Conservation (phyloP, 92 coral and sea anemone genomes). For the Palythoa grandis region DNA sequence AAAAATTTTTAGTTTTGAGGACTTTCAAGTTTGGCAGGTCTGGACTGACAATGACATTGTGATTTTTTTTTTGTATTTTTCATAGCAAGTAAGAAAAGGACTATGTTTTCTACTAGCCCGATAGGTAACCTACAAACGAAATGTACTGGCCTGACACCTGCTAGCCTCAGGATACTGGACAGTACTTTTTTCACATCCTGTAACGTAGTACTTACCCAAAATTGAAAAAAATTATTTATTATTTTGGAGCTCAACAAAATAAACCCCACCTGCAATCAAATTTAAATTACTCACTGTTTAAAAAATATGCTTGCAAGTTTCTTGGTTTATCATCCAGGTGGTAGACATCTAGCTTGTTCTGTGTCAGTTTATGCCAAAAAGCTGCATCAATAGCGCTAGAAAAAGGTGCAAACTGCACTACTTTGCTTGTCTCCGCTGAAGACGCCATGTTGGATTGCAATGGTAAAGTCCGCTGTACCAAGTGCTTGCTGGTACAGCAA, state of each 20-base stretch:
- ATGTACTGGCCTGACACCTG: too few species aligned
- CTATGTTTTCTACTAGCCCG: background rate
- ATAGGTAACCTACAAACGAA: too few species aligned
- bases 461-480: slow-evolving; percentile 35
- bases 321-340: slow-evolving; percentile 92
- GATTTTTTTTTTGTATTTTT: background rate
- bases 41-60: background rate
- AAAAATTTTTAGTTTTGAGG: too few species aligned
- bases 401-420: slow-evolving; percentile 91
- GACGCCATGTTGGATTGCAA: slow-evolving; percentile 42
- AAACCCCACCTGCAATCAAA: background rate
- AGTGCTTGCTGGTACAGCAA: too few species aligned
- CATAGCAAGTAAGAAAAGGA: background rate
- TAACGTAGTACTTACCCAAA: background rate
- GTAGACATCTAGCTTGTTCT: slow-evolving; percentile 90
- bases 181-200: background rate
- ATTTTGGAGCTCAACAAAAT: too few species aligned
- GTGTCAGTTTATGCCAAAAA: slow-evolving; percentile 93
- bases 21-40: too few species aligned
- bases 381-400: slow-evolving; percentile 98
- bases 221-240: background rate
- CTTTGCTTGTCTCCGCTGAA: slow-evolving; percentile 8
- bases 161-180: too few species aligned
- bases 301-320: slow-evolving; percentile 80
- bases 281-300: slow-evolving; percentile 76